Base-by-base conservation (phyloP, 2,888 invertebrate species). In the Ormyrus pomaceus region DNA sequence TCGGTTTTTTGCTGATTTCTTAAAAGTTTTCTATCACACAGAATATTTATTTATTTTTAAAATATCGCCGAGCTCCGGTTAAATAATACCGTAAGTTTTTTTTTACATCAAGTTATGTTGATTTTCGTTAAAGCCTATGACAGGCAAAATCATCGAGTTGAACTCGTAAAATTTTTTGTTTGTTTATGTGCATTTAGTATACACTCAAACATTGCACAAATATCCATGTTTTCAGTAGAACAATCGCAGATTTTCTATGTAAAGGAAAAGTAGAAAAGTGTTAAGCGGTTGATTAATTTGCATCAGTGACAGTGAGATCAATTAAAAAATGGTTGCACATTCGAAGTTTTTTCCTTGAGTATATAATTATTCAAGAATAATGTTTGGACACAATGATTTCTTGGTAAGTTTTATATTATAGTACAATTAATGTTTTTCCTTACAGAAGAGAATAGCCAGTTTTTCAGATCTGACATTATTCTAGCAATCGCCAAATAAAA, bases 201-300 rank as follows among this genome's bases (percentile, higher is more conserved):
- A 73, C 65, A 68, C 51, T 77, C 48, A 80, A 80, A 73, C 72
- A 73, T 70, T 80, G 70, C 77, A 65, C 65, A 19, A 77, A 13
- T 64, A 69, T 9, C 2, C 10, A 59, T 59, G 48, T 73, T 48
- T 34, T 66, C n/a, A 48, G 9, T 80, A 48, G 59, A 61, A 48
- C 10, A 71, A 46, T 45, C 48, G 10, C 45, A 70, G 8, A 55
- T 53, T 50, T 62, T 53, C 5, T 56, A 70, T 46, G 19, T 53
- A 46, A 74, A 55, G 61, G 19, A 73, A 79, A 69, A 59, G 45
- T 58, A 19, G 13, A 65, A 79, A 76, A 56, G 19, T 65, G 45
- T 71, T 11, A 76, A 80, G 59, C 66, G 56, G 46, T 68, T 55
- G 11, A 56, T 65, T 66, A 65, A 45, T 58, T 62, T 50, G 59